Evolutionary conservation across 2,797 vertebrate species (phyloP).

Genomic region (Notamacropus eugenii): DNA sequence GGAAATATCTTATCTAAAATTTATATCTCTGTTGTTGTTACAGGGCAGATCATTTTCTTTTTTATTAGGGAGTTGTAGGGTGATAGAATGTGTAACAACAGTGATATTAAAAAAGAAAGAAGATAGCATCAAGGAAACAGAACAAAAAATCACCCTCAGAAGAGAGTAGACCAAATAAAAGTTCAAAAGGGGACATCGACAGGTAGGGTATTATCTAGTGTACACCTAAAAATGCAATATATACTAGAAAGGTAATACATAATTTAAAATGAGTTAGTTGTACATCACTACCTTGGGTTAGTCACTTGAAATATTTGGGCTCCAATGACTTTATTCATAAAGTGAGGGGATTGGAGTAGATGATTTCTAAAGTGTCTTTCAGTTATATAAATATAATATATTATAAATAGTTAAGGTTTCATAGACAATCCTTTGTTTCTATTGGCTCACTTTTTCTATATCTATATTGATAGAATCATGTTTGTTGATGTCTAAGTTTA

Average conservation of each 20-base stretch:
- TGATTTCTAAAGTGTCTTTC: neutral
- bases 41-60: neutral
- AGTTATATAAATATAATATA: neutral
- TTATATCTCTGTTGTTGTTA: neutral
- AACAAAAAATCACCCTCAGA: neutral
- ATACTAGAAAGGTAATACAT: neutral
- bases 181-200: neutral
- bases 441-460: neutral
- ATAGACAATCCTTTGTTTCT: neutral
- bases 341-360: neutral
- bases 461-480: neutral
- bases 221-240: neutral
- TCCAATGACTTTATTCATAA: neutral
- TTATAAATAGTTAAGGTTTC: neutral
- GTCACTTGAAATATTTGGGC: neutral
- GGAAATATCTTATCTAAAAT: neutral
- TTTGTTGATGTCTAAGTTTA: neutral
- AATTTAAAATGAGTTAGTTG: neutral
- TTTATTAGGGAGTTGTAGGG: neutral
- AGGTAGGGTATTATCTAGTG: neutral
- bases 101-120: neutral
- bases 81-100: neutral
- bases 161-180: neutral
- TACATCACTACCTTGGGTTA: neutral
- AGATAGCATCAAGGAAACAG: neutral